Evolutionary conservation across 2,113 vertebrate genomes (phyloP).

Genomic region (Bos indicus): DNA sequence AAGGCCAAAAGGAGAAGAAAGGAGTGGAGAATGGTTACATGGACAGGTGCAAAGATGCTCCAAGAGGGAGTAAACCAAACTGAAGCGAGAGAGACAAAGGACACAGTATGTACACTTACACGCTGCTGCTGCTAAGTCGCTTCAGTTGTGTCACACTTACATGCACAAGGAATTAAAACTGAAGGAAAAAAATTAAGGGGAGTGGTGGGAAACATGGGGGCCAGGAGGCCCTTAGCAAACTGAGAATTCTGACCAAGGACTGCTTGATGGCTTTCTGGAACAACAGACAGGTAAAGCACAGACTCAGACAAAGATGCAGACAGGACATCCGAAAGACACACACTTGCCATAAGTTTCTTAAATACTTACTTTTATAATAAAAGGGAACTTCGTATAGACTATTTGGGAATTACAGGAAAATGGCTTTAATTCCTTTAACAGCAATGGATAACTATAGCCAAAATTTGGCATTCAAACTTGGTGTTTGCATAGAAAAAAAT

Average conservation of each 20-base stretch:
- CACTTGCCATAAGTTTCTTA: neutral
- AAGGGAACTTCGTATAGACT: neutral
- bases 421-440: neutral
- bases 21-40: neutral
- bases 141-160: neutral
- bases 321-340: neutral
- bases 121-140: neutral
- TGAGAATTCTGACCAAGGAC: neutral
- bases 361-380: slow-evolving; percentile 4
- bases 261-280: neutral
- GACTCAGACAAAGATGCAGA: neutral
- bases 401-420: neutral
- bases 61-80: neutral
- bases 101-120: neutral
- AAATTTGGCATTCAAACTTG: neutral
- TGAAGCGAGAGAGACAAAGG: neutral
- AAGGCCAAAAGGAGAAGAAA: neutral
- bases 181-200: neutral
- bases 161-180: neutral
- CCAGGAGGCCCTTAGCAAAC: neutral
- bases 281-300: neutral
- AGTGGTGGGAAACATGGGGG: neutral
- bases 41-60: neutral
- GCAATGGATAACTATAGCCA: neutral
- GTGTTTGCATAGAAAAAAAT: neutral